phyloP scores from a whole-genome alignment of 2,113 vertebrate species.

The Callaeas wilsoni region DNA sequence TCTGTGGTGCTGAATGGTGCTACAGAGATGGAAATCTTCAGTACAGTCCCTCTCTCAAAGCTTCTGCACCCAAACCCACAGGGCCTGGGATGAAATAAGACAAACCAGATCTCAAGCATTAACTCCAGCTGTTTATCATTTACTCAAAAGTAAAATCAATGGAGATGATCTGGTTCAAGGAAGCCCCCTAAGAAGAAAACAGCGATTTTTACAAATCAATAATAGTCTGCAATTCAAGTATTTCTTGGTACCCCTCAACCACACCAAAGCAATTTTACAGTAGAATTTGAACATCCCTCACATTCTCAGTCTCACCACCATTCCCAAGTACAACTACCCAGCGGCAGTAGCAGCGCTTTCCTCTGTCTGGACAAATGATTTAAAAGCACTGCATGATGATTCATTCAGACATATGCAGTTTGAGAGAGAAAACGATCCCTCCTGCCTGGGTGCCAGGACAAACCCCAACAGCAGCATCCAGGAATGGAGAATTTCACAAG shows the following conservation, averaged over 20 bases:
- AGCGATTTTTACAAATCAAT: background rate
- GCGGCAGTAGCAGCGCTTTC: background rate
- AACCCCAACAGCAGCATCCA: background rate
- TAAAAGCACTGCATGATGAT: constrained; percentile 2
- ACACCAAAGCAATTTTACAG: background rate
- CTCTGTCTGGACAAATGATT: background rate
- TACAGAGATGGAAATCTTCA: background rate
- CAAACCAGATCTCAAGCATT: background rate
- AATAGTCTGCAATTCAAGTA: background rate
- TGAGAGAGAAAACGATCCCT: background rate
- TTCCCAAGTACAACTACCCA: background rate
- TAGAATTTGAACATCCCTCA: background rate
- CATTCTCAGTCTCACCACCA: background rate
- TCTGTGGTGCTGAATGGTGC: background rate
- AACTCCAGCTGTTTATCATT: background rate
- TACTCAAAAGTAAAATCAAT: background rate
- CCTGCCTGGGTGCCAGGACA: background rate
- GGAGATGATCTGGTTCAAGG: background rate
- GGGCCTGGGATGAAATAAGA: background rate
- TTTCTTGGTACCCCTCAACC: background rate
- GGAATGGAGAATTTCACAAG: background rate
- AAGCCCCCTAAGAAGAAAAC: background rate
- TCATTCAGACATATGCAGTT: background rate
- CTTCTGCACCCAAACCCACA: background rate
- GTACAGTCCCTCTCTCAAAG: background rate